These are phyloP conservation scores for Vandiemenella viatica DNA, from an alignment of 2,888 invertebrate genomes.

Conservation along the genomic window DNA sequence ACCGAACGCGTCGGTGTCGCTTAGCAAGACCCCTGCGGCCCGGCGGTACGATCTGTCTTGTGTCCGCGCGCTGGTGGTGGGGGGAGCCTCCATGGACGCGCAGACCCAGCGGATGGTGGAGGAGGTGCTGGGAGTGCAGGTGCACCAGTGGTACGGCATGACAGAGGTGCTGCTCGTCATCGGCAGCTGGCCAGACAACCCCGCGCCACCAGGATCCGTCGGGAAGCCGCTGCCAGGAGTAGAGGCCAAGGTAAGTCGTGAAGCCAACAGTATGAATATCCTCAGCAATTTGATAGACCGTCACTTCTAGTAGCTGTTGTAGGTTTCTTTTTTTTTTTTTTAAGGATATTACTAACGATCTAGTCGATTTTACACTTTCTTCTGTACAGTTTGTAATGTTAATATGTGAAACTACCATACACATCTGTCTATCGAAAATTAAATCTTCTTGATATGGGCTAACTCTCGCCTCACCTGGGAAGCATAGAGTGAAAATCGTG, in stretches of 20 bases:
- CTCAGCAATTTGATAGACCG: too few relatives aligned
- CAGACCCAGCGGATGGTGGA: conserved; percentile 37
- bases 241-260: conserved; percentile 23
- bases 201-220: conserved; percentile 16
- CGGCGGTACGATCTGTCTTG: conserved; percentile 59
- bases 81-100: conserved; percentile 68
- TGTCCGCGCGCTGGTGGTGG: conserved; percentile 52
- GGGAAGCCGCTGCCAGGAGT: conserved; percentile 17
- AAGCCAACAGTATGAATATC: too few relatives aligned
- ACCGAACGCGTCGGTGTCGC: conserved; percentile 38
- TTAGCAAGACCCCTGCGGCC: conserved; percentile 67
- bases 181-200: conserved; percentile 29
- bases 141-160: conserved; percentile 64
- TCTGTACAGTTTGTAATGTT: too few relatives aligned
- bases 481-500: too few relatives aligned
- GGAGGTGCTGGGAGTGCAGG: conserved; percentile 26
- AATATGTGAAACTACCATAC: too few relatives aligned
- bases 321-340: too few relatives aligned
- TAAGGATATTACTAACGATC: too few relatives aligned
- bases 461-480: too few relatives aligned
- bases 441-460: too few relatives aligned
- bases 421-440: too few relatives aligned
- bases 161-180: conserved; percentile 59
- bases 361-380: too few relatives aligned
- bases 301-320: too few relatives aligned